These are phyloP conservation scores for Monopis laevigella DNA, from an alignment of 2,888 invertebrate genomes.

Conservation along the genomic window DNA sequence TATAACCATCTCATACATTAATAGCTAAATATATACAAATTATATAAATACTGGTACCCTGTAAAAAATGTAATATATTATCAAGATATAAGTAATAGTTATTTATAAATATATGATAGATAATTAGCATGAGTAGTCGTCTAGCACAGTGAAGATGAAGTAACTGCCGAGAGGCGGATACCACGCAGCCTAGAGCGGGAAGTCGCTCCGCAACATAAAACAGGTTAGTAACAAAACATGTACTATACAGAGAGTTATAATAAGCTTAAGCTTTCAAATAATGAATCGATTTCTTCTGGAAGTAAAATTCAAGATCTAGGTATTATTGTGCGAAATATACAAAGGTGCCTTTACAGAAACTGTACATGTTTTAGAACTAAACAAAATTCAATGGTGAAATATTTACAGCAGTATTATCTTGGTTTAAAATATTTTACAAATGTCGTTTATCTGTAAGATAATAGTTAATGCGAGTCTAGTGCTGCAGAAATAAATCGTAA, in stretches of 20 bases:
- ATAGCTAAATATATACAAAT: slow-evolving; percentile 46
- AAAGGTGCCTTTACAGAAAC: slow-evolving; percentile 66
- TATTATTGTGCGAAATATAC: slow-evolving; percentile 66
- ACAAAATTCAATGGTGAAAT: slow-evolving; percentile 64
- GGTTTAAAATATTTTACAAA: slow-evolving; percentile 58
- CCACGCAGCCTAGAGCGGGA: slow-evolving; percentile 34
- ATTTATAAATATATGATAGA: slow-evolving; percentile 3
- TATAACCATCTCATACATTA: slow-evolving; percentile 52
- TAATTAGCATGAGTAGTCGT: slow-evolving; percentile 60
- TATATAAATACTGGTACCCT: slow-evolving; percentile 51
- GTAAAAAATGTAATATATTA: slow-evolving; percentile 63
- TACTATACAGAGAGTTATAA: slow-evolving; percentile 60
- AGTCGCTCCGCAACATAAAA: slow-evolving; percentile 44
- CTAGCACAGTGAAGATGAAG: slow-evolving; percentile 32
- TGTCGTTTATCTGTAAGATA: slow-evolving; percentile 53
- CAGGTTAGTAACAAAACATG: slow-evolving; percentile 69
- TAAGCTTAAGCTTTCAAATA: slow-evolving; percentile 67
- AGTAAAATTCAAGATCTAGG: slow-evolving; percentile 62
- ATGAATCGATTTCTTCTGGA: slow-evolving; percentile 56
- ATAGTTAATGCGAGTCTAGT: slow-evolving; percentile 66
- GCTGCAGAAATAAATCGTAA: slow-evolving; percentile 66
- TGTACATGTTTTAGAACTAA: slow-evolving; percentile 71
- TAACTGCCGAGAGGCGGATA: slow-evolving; percentile 34
- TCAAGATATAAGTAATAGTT: slow-evolving; percentile 34
- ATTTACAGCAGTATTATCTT: slow-evolving; percentile 64